phyloP scores from a whole-genome alignment of 2,113 vertebrate genomes.

The Garra rufa region DNA sequence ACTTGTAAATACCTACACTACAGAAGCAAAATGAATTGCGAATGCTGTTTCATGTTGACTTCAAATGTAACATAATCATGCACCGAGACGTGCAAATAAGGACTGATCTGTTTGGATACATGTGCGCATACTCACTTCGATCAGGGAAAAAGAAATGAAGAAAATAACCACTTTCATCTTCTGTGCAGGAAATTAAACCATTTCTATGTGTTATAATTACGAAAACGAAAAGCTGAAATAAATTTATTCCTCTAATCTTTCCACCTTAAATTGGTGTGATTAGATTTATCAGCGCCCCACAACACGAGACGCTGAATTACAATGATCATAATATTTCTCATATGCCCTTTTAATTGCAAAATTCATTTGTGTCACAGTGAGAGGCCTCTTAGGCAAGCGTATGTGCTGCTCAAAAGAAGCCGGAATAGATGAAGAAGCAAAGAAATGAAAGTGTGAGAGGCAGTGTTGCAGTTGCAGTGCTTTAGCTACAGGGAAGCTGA shows the following conservation, averaged over 20 bases:
- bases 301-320: slow-evolving; percentile 7
- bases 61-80: not conserved
- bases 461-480: not conserved
- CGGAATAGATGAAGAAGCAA: not conserved
- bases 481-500: slow-evolving; percentile 35
- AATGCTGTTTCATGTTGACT: not conserved
- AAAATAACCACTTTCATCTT: not conserved
- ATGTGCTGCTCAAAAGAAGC: not conserved
- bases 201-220: not conserved
- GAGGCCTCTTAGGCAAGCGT: not conserved
- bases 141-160: not conserved
- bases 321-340: not conserved
- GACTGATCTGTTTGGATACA: slow-evolving; percentile 1
- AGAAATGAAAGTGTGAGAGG: not conserved
- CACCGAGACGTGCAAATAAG: not conserved
- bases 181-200: not conserved
- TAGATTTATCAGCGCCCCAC: slow-evolving; percentile 25
- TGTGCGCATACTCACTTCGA: not conserved
- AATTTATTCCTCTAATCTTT: slow-evolving; percentile 5
- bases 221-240: not conserved
- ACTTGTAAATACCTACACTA: not conserved
- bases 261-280: slow-evolving; percentile 5
- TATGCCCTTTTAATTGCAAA: slow-evolving; percentile 23
- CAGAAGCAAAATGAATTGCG: not conserved
- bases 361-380: slow-evolving; percentile 17